A percentile compares a stretch with the other conserved stretches of the same genome.
These are phyloP conservation scores for Plotosus lineatus DNA, from an alignment of 2,113 vertebrate species.

Conservation along the genomic window DNA sequence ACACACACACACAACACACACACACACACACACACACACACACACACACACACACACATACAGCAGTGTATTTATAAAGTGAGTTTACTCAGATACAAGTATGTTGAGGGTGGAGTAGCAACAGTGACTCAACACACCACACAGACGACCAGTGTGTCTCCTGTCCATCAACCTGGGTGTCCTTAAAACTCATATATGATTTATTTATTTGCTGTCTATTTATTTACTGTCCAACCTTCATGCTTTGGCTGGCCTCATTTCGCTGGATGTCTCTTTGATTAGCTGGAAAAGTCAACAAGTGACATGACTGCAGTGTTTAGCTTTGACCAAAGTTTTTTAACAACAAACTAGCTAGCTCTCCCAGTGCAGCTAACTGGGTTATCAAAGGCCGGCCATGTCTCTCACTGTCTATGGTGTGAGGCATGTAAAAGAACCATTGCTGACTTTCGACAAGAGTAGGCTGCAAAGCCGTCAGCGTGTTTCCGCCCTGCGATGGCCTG, in stretches of 20 bases:
- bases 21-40: slow-evolving; percentile 33
- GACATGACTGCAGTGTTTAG: neutral
- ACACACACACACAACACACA: slow-evolving; percentile 27
- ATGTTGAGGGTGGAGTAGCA: slow-evolving; percentile 41
- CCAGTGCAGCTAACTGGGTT: no score
- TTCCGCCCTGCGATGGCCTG: no score
- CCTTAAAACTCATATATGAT: slow-evolving; percentile 56
- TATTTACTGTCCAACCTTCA: slow-evolving; percentile 31
- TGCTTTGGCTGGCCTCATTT: slow-evolving; percentile 24
- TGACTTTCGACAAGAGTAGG: no score
- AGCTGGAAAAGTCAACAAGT: slow-evolving; percentile 12
- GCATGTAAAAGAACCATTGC: no score
- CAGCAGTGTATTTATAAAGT: slow-evolving; percentile 28
- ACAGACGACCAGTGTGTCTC: slow-evolving; percentile 50
- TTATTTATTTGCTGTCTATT: slow-evolving; percentile 57
- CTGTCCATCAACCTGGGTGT: slow-evolving; percentile 60
- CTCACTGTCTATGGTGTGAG: no score
- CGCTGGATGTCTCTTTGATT: neutral
- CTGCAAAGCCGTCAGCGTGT: no score
- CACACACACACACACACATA: slow-evolving; percentile 35
- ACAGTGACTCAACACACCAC: slow-evolving; percentile 57
- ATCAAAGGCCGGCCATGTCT: no score
- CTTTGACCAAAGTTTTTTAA: no score
- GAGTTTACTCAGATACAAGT: slow-evolving; percentile 27
- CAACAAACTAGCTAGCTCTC: no score